Conservation (phyloP, 2,888 invertebrate species). For the Trissoscelio sp. region DNA sequence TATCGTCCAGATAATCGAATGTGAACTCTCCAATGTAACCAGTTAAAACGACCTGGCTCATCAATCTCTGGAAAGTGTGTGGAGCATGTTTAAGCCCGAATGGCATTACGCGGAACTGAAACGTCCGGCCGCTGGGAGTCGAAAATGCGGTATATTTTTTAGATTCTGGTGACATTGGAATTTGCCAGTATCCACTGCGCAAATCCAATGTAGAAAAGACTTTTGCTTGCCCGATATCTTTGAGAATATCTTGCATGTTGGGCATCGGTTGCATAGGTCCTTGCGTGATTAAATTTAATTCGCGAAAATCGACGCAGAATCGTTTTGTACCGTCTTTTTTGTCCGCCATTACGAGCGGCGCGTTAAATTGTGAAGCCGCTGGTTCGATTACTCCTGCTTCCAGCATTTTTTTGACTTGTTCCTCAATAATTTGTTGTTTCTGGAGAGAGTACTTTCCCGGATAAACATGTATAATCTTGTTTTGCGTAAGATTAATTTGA, state of each 20-base stretch:
- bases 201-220: slow-evolving; percentile 70
- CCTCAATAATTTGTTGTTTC: not conserved
- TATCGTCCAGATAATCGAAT: not conserved
- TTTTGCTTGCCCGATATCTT: slow-evolving; percentile 71
- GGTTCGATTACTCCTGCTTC: slow-evolving; percentile 57
- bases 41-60: slow-evolving; percentile 49
- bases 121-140: not conserved
- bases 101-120: slow-evolving; percentile 6
- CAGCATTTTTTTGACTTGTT: not conserved
- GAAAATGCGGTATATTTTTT: slow-evolving; percentile 27
- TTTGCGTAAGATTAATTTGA: not conserved
- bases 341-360: not conserved
- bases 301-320: not conserved
- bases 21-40: slow-evolving; percentile 58
- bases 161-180: slow-evolving; percentile 66
- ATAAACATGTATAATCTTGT: slow-evolving; percentile 2
- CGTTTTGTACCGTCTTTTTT: not conserved
- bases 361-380: not conserved
- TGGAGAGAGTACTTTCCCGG: not conserved
- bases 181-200: slow-evolving; percentile 75
- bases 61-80: slow-evolving; percentile 1
- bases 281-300: slow-evolving; percentile 27
- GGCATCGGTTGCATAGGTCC: slow-evolving; percentile 68
- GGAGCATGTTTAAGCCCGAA: slow-evolving; percentile 7
- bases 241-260: slow-evolving; percentile 68